phyloP scores from a whole-genome alignment of 2,888 invertebrate genomes.

The Gibbula magus region DNA sequence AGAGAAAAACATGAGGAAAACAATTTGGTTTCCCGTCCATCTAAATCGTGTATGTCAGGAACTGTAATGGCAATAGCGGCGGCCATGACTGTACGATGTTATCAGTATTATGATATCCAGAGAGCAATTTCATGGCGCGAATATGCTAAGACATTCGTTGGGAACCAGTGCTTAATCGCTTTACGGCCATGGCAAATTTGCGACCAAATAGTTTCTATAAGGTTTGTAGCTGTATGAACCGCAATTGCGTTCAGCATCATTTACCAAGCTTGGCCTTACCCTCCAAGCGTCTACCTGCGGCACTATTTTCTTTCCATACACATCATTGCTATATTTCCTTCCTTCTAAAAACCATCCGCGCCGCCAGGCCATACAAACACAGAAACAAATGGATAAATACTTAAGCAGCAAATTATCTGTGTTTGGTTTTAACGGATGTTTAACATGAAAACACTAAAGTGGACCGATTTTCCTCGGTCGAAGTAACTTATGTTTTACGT shows the following conservation, averaged over 20 bases:
- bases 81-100: neutral
- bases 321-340: neutral
- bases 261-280: neutral
- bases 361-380: neutral
- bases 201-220: constrained; percentile 17
- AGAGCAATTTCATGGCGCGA: constrained; percentile 13
- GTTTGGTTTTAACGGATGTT: constrained; percentile 23
- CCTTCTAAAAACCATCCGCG: neutral
- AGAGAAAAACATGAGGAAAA: neutral
- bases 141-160: neutral
- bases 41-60: neutral
- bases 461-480: constrained; percentile 21
- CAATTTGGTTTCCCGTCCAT: constrained; percentile 8
- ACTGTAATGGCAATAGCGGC: neutral
- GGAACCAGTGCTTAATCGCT: constrained; percentile 15
- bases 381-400: constrained; percentile 23
- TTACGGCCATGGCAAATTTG: constrained; percentile 17
- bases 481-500: constrained; percentile 15
- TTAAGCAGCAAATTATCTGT: constrained; percentile 21
- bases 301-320: constrained; percentile 7
- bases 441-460: constrained; percentile 23
- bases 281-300: neutral
- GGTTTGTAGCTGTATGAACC: constrained; percentile 5
- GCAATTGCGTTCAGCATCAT: neutral
- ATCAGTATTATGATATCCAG: constrained; percentile 17